Base-by-base conservation (phyloP, 2,113 vertebrate genomes). In the Oceanodroma tethys region DNA sequence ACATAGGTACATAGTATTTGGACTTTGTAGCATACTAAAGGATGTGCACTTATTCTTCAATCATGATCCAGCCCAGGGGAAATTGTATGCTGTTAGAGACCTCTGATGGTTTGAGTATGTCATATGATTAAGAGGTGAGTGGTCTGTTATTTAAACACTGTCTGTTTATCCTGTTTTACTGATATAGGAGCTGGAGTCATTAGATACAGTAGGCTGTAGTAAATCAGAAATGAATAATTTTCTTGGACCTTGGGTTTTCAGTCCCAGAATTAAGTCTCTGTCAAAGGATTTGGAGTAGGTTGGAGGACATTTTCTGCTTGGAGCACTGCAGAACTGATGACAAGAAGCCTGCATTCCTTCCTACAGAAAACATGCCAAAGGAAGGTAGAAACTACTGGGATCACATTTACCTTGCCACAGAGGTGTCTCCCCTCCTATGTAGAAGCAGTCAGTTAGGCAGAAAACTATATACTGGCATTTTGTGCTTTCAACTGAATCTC, bases 1-100 rank as follows among this genome's bases (percentile, higher is more conserved):
- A 52, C 30, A 17, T 9, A 20, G 11, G 3, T 67, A 29, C 25
- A 16, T 6, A 30, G 2, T 1, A 0, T 30, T 34, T 62, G 71
- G 34, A 34, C 18, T 82, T 70, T 17, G 10, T 21, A 67, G 8
- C 9, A 12, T 30, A 27, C 7, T 14, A 30, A 30, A 55, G 65
- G 14, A 43, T 62, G 6, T 62, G 30, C 10, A 43, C 6, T 45
- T 85, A 34, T 17, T 53, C 45, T 70, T 82, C 71, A 48, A 2
- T 45, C 20, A 10, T 20, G 27, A 56, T 55, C 13, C 29, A 81
- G 40, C 8, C 22, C 45, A 36, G 21, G 15, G 6, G 10, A 21
- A 71, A 58, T 6, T 32, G 22, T 5, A 34, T 25, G 16, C 17
- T 32, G 6, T 47, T 38, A 59, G 29, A 81, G 13, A 5, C 40